Conservation (phyloP, 92 coral and sea anemone genomes). For the Parazoanthus atlanticus region DNA sequence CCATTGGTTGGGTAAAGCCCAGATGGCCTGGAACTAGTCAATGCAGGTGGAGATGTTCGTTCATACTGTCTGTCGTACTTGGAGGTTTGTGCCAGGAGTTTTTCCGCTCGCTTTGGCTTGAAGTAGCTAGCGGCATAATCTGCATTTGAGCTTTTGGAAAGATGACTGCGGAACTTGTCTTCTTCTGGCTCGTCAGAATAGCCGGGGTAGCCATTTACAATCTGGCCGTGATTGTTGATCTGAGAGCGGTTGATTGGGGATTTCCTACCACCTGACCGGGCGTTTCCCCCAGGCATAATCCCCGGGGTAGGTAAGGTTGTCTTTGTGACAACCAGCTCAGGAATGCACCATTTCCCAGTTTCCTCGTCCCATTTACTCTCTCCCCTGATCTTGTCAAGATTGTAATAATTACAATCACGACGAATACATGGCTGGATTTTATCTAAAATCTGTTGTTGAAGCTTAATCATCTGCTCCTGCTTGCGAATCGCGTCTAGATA, state of each 20-base stretch:
- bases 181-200: constrained; percentile 75
- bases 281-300: constrained; percentile 69
- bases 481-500: constrained; percentile 88
- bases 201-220: constrained; percentile 71
- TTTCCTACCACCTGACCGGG: constrained; percentile 60
- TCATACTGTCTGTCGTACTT: constrained; percentile 67
- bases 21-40: constrained; percentile 49
- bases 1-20: constrained; percentile 35
- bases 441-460: constrained; percentile 89
- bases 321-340: constrained; percentile 86
- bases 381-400: constrained; percentile 77
- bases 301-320: constrained; percentile 95
- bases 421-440: constrained; percentile 96
- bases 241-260: constrained; percentile 82
- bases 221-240: constrained; percentile 73
- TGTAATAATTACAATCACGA: constrained; percentile 92
- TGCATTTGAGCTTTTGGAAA: constrained; percentile 69
- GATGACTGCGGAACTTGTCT: constrained; percentile 85
- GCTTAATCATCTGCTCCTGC: constrained; percentile 85
- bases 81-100: constrained; percentile 74
- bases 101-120: constrained; percentile 93
- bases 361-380: constrained; percentile 94
- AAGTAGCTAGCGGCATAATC: constrained; percentile 85
- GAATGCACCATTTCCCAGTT: constrained; percentile 78
- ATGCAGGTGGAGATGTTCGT: constrained; percentile 61